Evolutionary conservation across 2,113 vertebrate genomes (phyloP), one percentile per base, ranked within the genome.

Genomic region (Gadus macrocephalus): DNA sequence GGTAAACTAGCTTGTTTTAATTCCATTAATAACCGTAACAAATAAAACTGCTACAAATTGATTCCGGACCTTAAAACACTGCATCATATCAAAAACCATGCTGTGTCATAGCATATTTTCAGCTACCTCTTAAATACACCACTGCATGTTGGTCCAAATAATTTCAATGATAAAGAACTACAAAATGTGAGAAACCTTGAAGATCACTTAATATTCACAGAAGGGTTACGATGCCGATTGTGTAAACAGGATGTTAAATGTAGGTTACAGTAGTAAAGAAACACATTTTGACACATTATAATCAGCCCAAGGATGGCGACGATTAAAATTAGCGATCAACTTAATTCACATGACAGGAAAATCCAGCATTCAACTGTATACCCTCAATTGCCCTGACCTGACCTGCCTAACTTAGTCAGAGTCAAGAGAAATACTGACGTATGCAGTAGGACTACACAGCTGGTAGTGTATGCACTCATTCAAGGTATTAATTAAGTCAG

Each of bases 341-440:
- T 14, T 2, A 49, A 49, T 49, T 49, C 8, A 49, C 42, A 7
- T 9, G 42, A 49, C 42, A 49, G 42, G 8, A 49, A 12, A 9
- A 49, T 17, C 59, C 28, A 64, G 15, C 16, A 15, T 35, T 64
- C 28, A 64, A 64, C 27, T 31, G 59, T 61, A 61, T 19, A 4
- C 4, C 12, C 22, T 61, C 20, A 20, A 12, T 22, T 22, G 20
- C 59, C 59, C 59, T 22, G 19, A 22, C 59, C 59, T 61, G 59
- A 61, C 8, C 7, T 22, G 20, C n/a, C 19, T 22, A 35, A 63
- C 62, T 25, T 16, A 17, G 66, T 17, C 1, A 55, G 73, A 68
- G 42, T 59, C 25, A 61, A 67, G 71, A 31, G 72, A 83, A 58
- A 14, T 69, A 35, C 49, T 64, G 4, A 72, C 61, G 42, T 62